Base-by-base conservation (phyloP, 92 coral and sea anemone genomes). In the Epizoanthus fatuus region DNA sequence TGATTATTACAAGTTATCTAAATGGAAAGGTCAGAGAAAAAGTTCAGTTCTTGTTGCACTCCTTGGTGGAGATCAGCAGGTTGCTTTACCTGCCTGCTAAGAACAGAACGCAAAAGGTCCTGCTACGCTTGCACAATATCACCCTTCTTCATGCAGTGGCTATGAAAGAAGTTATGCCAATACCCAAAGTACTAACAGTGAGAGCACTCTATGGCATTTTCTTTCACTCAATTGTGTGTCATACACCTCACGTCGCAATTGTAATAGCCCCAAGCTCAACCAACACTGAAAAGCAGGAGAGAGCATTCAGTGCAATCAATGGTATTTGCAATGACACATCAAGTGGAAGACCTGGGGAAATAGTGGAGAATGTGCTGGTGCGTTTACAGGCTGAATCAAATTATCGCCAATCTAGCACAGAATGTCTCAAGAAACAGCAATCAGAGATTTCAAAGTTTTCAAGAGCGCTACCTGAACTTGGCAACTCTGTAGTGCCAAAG, bases 191-290 rank as follows among this genome's bases (percentile, higher is more conserved):
- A 4, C 47, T 90, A 66, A 80, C 91, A 52, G 5, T 59, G 1
- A 79, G 91, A 54, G 84, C 66, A 37, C 25, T 90, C 57, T 90
- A 56, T 79, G 93, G 93, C 5, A 90, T 69, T 17, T 84, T 87
- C 69, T 81, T 59, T 74, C 87, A 87, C 74, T 52, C 66, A 58
- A 59, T 88, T 35, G 74, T 75, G 7, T 52, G 57, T 72, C 91
- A 82, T 80, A 88, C 58, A 82, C 77, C 77, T 25, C 75, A 70
- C 17, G 75, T 70, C 25, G 3, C 54, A 5, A 67, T 64, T n/a
- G n/a, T 82, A 53, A 80, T 69, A 59, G 42, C 72, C 16, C 54
- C 57, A 16, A 81, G 60, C 55, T 59, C 81, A 35, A 65, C 81
- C 20, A 72, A 84, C 64, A 38, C 81, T 57, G 88, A 84, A 58